Conservation (phyloP, 1,140 invertebrate genomes). For the Drosophila eugracilis region DNA sequence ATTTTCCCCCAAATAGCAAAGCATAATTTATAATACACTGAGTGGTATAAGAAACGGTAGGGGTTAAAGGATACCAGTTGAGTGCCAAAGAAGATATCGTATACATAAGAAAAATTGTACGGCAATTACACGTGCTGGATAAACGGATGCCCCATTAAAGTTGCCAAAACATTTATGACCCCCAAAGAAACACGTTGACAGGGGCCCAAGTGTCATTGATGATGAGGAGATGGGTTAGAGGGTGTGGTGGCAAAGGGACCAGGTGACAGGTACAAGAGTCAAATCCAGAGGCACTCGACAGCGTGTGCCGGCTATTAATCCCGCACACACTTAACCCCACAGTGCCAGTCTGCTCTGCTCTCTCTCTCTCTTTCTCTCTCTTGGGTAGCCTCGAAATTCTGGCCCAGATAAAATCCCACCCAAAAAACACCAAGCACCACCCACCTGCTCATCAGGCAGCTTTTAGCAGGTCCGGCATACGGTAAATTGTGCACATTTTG, state of each 20-base stretch:
- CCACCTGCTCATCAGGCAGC: constrained; percentile 30
- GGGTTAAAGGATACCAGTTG: constrained; percentile 9
- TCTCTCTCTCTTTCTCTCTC: constrained; percentile 6
- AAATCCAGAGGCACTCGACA: constrained; percentile 47
- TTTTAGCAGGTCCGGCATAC: constrained; percentile 56
- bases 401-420: constrained; percentile 1
- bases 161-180: constrained; percentile 75
- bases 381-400: not conserved
- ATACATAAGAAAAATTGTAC: constrained; percentile 50
- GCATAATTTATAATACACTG: constrained; percentile 76
- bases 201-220: constrained; percentile 13
- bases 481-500: constrained; percentile 79
- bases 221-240: not conserved
- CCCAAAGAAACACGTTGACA: constrained; percentile 62
- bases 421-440: not conserved
- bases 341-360: not conserved
- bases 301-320: constrained; percentile 73
- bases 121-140: constrained; percentile 72
- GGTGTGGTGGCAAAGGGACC: constrained; percentile 2
- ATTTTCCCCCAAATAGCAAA: constrained; percentile 75
- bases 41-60: not conserved
- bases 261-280: constrained; percentile 47
- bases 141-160: constrained; percentile 66
- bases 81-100: constrained; percentile 44
- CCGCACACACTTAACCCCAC: constrained; percentile 68